A percentile compares a stretch with the other conserved stretches of the same genome.
Evolutionary conservation across 2,888 invertebrate genomes (phyloP).

Genomic region (Tholera decimalis): DNA sequence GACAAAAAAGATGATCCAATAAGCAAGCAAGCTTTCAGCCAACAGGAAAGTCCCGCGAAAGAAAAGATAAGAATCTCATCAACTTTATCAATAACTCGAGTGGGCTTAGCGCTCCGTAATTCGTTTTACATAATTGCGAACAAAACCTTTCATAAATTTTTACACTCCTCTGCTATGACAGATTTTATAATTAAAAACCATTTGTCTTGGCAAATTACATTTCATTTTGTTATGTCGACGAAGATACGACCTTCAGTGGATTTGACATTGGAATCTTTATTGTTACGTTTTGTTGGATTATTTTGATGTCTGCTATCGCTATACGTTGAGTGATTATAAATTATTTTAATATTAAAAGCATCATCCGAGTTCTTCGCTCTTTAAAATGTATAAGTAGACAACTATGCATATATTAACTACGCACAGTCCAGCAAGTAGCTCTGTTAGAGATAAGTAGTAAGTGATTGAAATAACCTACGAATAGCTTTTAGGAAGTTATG

Average conservation of each 20-base stretch:
- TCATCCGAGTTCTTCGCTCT: neutral
- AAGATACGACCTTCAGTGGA: constrained; percentile 25
- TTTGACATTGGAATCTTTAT: constrained; percentile 35
- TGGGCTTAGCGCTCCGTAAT: constrained; percentile 52
- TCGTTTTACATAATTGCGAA: constrained; percentile 67
- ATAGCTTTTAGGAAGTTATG: neutral
- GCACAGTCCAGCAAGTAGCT: neutral
- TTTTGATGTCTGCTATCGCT: neutral
- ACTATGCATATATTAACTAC: neutral
- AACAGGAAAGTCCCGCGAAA: constrained; percentile 7
- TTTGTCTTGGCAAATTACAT: constrained; percentile 64
- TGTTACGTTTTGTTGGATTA: constrained; percentile 2
- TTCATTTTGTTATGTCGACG: constrained; percentile 46
- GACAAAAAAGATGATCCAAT: constrained; percentile 9
- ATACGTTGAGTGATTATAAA: constrained; percentile 1
- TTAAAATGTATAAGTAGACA: neutral
- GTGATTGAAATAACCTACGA: too few species aligned
- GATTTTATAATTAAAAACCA: constrained; percentile 67
- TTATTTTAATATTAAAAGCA: too few species aligned
- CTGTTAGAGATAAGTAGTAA: neutral
- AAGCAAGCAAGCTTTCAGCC: constrained; percentile 10
- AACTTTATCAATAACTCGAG: constrained; percentile 45
- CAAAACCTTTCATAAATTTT: constrained; percentile 66
- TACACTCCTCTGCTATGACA: constrained; percentile 56
- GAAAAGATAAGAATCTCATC: constrained; percentile 39